Percentiles rank a stretch among this genome's conserved stretches.
These are phyloP conservation scores for Machimus rusticus DNA, from an alignment of 2,888 invertebrate genomes.

Conservation along the genomic window DNA sequence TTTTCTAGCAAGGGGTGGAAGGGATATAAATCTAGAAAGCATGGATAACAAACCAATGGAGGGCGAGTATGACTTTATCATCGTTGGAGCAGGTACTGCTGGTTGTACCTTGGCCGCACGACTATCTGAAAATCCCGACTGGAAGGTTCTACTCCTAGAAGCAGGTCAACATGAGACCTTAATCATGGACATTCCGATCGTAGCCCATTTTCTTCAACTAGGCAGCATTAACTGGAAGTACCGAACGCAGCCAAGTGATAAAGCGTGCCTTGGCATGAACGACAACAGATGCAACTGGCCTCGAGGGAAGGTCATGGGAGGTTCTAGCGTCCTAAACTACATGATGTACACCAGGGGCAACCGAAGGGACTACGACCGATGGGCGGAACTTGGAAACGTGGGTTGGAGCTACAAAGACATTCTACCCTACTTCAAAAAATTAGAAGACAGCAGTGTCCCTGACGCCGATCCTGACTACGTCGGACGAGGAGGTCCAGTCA, in stretches of 20 bases:
- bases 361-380: conserved; percentile 62
- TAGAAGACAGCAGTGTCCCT: conserved; percentile 71
- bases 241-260: conserved; percentile 73
- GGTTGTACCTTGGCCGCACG: conserved; percentile 70
- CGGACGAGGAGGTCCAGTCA: conserved; percentile 51
- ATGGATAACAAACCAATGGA: conserved; percentile 41
- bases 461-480: conserved; percentile 52
- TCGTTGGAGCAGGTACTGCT: conserved; percentile 69
- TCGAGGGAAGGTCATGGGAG: conserved; percentile 65
- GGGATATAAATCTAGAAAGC: conserved; percentile 36
- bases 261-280: conserved; percentile 63
- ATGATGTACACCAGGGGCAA: conserved; percentile 65
- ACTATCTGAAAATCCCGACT: conserved; percentile 67
- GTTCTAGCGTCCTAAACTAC: conserved; percentile 63
- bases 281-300: conserved; percentile 57
- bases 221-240: conserved; percentile 76
- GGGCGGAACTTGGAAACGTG: conserved; percentile 67
- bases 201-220: conserved; percentile 73
- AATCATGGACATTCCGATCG: conserved; percentile 73
- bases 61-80: conserved; percentile 65
- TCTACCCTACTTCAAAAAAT: conserved; percentile 64
- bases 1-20: conserved; percentile 42
- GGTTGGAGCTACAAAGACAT: conserved; percentile 60
- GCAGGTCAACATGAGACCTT: conserved; percentile 67
- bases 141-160: conserved; percentile 69